These are phyloP conservation scores for Globodera ellingtonae DNA, from an alignment of 1,140 invertebrate genomes.

Conservation along the genomic window DNA sequence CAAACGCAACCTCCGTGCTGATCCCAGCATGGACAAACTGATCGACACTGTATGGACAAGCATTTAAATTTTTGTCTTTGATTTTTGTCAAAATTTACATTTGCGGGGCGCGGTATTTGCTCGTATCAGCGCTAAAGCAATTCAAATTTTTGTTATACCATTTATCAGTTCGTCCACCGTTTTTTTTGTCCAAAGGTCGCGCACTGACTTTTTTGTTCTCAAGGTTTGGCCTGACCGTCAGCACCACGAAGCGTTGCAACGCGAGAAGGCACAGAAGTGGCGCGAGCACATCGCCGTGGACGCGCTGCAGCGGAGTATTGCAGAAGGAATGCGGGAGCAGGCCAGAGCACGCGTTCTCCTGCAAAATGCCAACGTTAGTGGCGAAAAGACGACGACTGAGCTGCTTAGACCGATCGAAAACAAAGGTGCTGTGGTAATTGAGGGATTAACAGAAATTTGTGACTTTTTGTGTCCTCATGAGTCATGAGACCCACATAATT, in stretches of 20 bases:
- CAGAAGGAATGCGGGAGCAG: constrained; percentile 12
- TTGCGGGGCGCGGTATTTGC: too few species aligned
- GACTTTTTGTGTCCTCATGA: too few species aligned
- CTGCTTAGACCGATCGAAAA: neutral
- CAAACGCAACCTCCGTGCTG: constrained; percentile 88
- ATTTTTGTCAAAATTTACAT: too few species aligned
- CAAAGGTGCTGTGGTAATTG: neutral
- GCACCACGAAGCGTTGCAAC: constrained; percentile 13
- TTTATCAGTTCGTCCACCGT: too few species aligned
- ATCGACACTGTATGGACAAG: constrained; percentile 72
- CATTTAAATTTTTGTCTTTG: neutral
- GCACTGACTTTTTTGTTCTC: neutral
- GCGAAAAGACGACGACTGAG: neutral
- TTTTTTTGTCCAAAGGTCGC: too few species aligned
- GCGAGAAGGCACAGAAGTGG: neutral
- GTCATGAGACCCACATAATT: too few species aligned
- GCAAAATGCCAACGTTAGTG: neutral
- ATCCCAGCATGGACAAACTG: constrained; percentile 95
- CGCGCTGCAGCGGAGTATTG: constrained; percentile 4
- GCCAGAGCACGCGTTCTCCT: neutral
- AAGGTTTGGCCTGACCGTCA: constrained; percentile 14
- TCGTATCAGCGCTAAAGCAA: too few species aligned
- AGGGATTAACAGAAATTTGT: too few species aligned
- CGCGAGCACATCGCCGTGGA: neutral
- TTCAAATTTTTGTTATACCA: too few species aligned